These are phyloP conservation scores for Calidris pugnax DNA, from an alignment of 2,113 vertebrate species.

Conservation along the genomic window DNA sequence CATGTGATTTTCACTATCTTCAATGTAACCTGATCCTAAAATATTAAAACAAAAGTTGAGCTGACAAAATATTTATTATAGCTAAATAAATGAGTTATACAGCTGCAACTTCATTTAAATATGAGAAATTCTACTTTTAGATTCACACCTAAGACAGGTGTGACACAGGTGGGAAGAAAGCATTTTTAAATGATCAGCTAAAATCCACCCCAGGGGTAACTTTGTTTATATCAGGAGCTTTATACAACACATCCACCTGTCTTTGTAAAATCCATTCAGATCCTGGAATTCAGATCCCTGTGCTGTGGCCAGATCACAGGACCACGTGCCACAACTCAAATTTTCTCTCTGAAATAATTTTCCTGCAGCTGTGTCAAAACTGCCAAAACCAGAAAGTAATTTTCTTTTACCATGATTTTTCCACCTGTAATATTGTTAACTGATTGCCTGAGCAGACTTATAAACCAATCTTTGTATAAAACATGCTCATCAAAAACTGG, in stretches of 20 bases:
- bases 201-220: not conserved
- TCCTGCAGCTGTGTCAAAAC: not conserved
- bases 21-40: conserved; percentile 69
- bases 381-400: not conserved
- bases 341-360: not conserved
- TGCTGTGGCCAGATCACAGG: not conserved
- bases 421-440: not conserved
- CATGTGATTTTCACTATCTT: conserved; percentile 73
- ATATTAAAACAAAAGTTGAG: conserved; percentile 1
- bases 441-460: not conserved
- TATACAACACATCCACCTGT: not conserved
- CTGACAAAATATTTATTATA: not conserved
- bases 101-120: not conserved
- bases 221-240: not conserved
- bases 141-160: not conserved
- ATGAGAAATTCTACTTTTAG: not conserved
- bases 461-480: not conserved
- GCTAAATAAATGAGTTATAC: not conserved
- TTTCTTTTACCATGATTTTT: conserved; percentile 1
- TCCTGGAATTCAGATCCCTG: not conserved
- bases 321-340: not conserved
- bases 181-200: not conserved
- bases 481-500: not conserved
- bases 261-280: not conserved
- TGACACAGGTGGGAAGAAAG: not conserved